Percentiles rank a stretch among this genome's conserved stretches.
Conservation (phyloP, 2,888 invertebrate genomes). For the Ctena decussata region DNA sequence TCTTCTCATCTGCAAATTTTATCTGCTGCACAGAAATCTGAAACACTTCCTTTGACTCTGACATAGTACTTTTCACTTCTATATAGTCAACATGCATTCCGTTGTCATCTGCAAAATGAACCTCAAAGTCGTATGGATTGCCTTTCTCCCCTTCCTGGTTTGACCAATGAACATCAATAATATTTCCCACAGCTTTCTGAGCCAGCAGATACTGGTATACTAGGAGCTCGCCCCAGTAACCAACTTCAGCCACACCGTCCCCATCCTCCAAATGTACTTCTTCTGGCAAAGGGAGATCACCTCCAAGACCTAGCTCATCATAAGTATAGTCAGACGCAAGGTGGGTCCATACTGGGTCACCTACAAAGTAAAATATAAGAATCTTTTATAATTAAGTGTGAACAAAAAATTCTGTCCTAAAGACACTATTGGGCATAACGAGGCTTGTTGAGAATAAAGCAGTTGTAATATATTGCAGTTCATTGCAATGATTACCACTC, state of each 20-base stretch:
- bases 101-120: slow-evolving; percentile 65
- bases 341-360: slow-evolving; percentile 77
- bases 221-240: slow-evolving; percentile 83
- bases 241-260: slow-evolving; percentile 63
- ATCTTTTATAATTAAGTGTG: too few relatives aligned
- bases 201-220: slow-evolving; percentile 80
- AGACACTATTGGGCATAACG: too few relatives aligned
- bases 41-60: slow-evolving; percentile 81
- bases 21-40: slow-evolving; percentile 83
- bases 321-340: slow-evolving; percentile 76
- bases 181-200: slow-evolving; percentile 68
- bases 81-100: slow-evolving; percentile 58
- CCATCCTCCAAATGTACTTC: slow-evolving; percentile 40
- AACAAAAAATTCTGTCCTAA: too few relatives aligned
- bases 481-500: too few relatives aligned
- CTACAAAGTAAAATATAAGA: slow-evolving; percentile 68
- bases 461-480: too few relatives aligned
- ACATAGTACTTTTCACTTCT: slow-evolving; percentile 80
- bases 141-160: slow-evolving; percentile 77
- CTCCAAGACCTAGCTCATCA: slow-evolving; percentile 74
- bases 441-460: too few relatives aligned
- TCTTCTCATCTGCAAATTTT: slow-evolving; percentile 79
- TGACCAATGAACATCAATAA: slow-evolving; percentile 76
- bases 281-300: slow-evolving; percentile 61
- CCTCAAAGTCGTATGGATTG: slow-evolving; percentile 82